Percentiles rank a stretch among this genome's conserved stretches.
Evolutionary conservation across 2,888 invertebrate species (phyloP).

Genomic region (Noctua janthina): DNA sequence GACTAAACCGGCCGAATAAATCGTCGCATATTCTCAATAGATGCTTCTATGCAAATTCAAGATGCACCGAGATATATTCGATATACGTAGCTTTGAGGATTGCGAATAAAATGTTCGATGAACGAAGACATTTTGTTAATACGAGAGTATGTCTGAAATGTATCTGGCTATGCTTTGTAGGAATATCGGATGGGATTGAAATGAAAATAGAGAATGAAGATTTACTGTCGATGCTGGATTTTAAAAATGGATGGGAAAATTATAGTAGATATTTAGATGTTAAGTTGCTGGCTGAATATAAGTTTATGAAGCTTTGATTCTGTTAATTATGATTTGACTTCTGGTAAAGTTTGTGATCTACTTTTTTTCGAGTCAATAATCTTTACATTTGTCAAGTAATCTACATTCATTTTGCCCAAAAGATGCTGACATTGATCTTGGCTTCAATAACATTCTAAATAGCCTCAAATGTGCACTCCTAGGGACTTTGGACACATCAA

Average conservation of each 20-base stretch:
- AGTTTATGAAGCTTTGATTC: background rate
- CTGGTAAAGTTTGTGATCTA: background rate
- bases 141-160: background rate
- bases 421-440: too few species aligned
- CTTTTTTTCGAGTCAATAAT: background rate
- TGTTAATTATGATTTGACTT: background rate
- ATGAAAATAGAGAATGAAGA: background rate
- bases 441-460: too few species aligned
- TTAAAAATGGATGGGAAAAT: background rate
- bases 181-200: conserved; percentile 4
- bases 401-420: too few species aligned
- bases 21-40: conserved; percentile 37
- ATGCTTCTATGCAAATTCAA: conserved; percentile 56
- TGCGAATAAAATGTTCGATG: conserved; percentile 7
- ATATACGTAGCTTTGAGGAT: conserved; percentile 15
- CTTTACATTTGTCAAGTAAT: too few species aligned
- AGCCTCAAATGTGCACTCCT: too few species aligned
- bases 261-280: background rate
- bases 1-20: conserved; percentile 21
- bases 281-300: background rate
- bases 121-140: conserved; percentile 25
- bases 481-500: too few species aligned
- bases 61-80: conserved; percentile 34
- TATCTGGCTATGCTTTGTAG: background rate
- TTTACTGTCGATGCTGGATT: background rate